phyloP scores from a whole-genome alignment of 64 coral and sea anemone genomes.

The Montipora capricornis region DNA sequence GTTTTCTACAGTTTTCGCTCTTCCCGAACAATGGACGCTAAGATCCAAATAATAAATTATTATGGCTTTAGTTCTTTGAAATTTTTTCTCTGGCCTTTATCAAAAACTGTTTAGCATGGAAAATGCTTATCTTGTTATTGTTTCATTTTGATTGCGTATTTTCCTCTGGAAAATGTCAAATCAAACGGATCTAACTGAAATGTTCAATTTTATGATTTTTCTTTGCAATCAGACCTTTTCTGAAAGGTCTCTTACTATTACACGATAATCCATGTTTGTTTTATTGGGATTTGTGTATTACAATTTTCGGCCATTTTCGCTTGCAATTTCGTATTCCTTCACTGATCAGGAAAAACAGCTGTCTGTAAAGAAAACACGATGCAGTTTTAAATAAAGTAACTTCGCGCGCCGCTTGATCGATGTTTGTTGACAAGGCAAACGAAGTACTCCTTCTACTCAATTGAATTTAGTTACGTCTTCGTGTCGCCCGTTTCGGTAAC shows the following conservation, averaged over 20 bases:
- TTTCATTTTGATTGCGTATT: background rate
- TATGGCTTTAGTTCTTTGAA: background rate
- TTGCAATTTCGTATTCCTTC: background rate
- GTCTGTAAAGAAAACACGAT: background rate
- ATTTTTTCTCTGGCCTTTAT: background rate
- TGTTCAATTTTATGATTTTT: background rate
- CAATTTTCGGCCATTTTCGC: background rate
- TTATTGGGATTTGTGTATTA: background rate
- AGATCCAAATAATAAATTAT: too few species aligned
- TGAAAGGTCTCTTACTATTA: background rate
- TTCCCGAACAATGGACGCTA: too few species aligned
- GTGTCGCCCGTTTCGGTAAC: background rate
- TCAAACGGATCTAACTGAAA: background rate
- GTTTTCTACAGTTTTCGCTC: too few species aligned
- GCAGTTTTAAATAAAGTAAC: background rate
- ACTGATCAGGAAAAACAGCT: background rate
- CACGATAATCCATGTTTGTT: background rate
- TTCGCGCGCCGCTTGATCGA: background rate
- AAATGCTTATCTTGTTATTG: background rate
- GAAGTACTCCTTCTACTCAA: background rate
- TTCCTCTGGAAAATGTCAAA: background rate
- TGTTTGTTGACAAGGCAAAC: constrained; percentile 26
- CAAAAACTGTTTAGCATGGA: background rate
- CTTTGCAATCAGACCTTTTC: background rate
- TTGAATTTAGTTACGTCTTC: background rate